Evolutionary conservation across 2,113 vertebrate species (phyloP).

Genomic region (Bostrychus sinensis): DNA sequence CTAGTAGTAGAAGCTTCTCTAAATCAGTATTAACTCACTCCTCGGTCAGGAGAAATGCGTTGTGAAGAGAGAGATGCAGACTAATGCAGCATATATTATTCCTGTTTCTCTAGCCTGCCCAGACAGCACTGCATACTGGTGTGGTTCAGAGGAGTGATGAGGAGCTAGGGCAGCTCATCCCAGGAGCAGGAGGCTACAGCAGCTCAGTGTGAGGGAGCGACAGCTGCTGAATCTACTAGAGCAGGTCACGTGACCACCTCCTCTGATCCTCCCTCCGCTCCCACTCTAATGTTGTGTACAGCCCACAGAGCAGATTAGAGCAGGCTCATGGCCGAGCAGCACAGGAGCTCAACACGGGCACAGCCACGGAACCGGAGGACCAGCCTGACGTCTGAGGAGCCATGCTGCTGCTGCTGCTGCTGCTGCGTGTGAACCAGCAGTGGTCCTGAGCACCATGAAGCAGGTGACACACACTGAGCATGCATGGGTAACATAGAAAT

Average conservation of each 20-base stretch:
- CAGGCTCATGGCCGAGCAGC: background rate
- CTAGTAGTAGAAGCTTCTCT: no score
- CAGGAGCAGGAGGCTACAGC: background rate
- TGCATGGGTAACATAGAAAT: background rate
- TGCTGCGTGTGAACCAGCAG: background rate
- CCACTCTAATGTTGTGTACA: slow-evolving; percentile 3
- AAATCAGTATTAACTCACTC: no score
- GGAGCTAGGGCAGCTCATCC: no score
- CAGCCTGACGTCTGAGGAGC: background rate
- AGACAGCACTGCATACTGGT: no score
- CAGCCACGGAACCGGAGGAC: background rate
- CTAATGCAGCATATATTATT: no score
- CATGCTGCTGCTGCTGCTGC: background rate
- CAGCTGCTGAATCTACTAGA: slow-evolving; percentile 10
- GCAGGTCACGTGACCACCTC: slow-evolving; percentile 3
- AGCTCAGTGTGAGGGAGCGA: slow-evolving; percentile 1
- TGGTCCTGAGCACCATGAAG: slow-evolving; percentile 8
- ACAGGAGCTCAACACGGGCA: background rate
- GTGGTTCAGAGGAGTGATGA: no score
- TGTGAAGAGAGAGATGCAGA: no score
- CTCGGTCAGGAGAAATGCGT: no score
- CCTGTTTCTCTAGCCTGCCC: no score
- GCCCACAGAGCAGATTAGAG: slow-evolving; percentile 8
- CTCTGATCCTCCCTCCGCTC: slow-evolving; percentile 9
- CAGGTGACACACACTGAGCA: slow-evolving; percentile 4